Base-by-base conservation (phyloP, 2,888 invertebrate species). In the Gonocerus acuteangulatus region DNA sequence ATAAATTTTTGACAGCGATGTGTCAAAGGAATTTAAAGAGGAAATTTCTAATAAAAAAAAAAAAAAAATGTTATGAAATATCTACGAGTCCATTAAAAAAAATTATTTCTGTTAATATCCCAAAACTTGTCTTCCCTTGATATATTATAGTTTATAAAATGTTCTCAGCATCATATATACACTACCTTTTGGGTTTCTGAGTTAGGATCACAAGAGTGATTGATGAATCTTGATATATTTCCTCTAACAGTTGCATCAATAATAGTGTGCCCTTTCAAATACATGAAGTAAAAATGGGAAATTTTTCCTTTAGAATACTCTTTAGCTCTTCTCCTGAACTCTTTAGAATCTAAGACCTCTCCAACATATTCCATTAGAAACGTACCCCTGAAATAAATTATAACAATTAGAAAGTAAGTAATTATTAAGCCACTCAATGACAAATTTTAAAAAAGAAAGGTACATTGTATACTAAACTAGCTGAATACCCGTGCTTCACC, bases 341-440 rank as follows among this genome's bases (percentile, higher is more conserved):
- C 90, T 67, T 87, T 85, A 51, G 86, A 87, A 74, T 93, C 89
- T 7, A 97, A 78, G 0, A 99, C 95, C 78, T 99, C 99, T 0
- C 99, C 99, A 0, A 99, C 90, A 73, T 99, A 99, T 74, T 99
- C 99, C 84, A 97, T 88, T 48, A 99, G 85, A 76, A 99, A 99
- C 70, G 88, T 85, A 7, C 94, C 95, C 61, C 92, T 92, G 77
- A 58, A 74, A 71, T 62, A 60, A 27, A 27, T 47, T 15, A 27
- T 9, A 27, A n/a, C n/a, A n/a, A n/a, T n/a, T n/a, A n/a, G n/a
- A n/a, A n/a, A n/a, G n/a, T n/a, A n/a, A n/a, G n/a, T n/a, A n/a
- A n/a, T n/a, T n/a, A n/a, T n/a, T n/a, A n/a, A n/a, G n/a, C 13
- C 34, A 34, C 6, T 34, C 13, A 34, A 1, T 45, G 2, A 16